Evolutionary conservation across 2,797 vertebrate species (phyloP).

Genomic region (Botia kubotai): DNA sequence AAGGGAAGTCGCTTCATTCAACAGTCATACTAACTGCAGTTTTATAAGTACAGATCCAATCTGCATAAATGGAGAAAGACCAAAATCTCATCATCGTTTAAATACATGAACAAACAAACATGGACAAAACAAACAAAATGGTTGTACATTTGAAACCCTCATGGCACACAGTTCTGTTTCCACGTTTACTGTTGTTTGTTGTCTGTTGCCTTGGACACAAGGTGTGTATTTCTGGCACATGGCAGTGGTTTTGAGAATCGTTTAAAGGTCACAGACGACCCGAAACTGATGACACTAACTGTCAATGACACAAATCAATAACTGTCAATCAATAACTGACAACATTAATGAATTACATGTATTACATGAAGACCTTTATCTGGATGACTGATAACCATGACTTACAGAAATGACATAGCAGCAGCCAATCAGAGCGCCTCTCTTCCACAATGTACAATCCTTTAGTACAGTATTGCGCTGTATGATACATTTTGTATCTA

Average conservation of each 20-base stretch:
- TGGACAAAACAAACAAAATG: neutral
- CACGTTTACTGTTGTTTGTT: slow-evolving; percentile 73
- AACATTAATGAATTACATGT: neutral
- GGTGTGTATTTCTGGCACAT: slow-evolving; percentile 66
- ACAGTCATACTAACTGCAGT: neutral
- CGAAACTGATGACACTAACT: slow-evolving; percentile 38
- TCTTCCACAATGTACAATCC: too few relatives aligned
- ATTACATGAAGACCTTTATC: neutral
- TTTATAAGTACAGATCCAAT: neutral
- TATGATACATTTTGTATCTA: too few relatives aligned
- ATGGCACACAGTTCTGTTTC: slow-evolving; percentile 31
- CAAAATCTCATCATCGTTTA: slow-evolving; percentile 5
- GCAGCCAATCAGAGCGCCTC: neutral
- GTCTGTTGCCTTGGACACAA: slow-evolving; percentile 71
- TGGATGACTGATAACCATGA: neutral
- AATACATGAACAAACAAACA: neutral
- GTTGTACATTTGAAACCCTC: slow-evolving; percentile 24
- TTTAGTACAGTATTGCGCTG: too few relatives aligned
- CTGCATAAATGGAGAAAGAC: neutral
- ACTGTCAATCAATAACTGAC: neutral
- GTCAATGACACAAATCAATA: neutral
- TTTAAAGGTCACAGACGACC: slow-evolving; percentile 59
- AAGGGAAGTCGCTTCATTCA: neutral
- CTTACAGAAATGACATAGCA: neutral
- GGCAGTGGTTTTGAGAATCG: slow-evolving; percentile 57